phyloP scores from a whole-genome alignment of 2,113 vertebrate genomes.

The Cervus canadensis region DNA sequence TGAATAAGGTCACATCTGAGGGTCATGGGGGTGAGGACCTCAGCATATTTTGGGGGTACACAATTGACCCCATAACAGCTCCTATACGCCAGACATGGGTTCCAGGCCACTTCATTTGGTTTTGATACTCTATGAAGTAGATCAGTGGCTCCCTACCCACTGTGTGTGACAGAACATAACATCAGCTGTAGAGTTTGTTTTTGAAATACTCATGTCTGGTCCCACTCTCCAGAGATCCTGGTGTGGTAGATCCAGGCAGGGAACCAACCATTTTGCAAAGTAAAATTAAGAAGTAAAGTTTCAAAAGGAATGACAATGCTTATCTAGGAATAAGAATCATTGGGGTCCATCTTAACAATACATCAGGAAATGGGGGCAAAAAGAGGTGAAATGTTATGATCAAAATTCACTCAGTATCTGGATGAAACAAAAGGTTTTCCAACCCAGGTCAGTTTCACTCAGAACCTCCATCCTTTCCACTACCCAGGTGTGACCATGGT shows the following conservation, averaged over 20 bases:
- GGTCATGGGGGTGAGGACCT: neutral
- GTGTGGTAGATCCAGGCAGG: neutral
- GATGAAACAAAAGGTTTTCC: neutral
- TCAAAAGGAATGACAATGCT: neutral
- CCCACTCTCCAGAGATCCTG: neutral
- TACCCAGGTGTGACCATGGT: rapidly evolving
- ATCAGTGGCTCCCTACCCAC: neutral
- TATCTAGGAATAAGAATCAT: neutral
- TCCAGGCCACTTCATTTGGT: neutral
- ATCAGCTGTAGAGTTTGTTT: neutral
- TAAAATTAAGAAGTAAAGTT: neutral
- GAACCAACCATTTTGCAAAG: neutral
- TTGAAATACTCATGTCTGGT: neutral
- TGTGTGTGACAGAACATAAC: neutral
- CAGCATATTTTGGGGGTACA: neutral
- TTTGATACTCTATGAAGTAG: neutral
- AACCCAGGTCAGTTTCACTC: neutral
- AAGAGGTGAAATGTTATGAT: neutral
- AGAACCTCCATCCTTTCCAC: neutral
- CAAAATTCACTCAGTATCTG: neutral
- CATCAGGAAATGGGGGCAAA: neutral
- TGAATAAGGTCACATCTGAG: neutral
- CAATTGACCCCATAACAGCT: neutral
- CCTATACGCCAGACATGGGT: rapidly evolving
- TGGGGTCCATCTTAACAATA: neutral